A percentile compares a stretch with the other conserved stretches of the same genome.
These are phyloP conservation scores for Chymomyza caudatula DNA, from an alignment of 2,888 invertebrate species.

Conservation along the genomic window DNA sequence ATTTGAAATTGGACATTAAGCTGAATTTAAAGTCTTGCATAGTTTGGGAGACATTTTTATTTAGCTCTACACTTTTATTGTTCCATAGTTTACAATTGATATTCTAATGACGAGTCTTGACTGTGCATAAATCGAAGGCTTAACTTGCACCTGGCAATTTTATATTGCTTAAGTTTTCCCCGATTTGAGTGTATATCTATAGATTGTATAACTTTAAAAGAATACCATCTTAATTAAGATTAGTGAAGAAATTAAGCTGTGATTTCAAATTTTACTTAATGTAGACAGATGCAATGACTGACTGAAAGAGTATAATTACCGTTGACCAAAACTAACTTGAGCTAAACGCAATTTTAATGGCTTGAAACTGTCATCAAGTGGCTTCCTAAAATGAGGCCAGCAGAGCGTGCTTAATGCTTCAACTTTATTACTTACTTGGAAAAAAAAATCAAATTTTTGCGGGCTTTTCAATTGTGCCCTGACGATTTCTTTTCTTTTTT, in stretches of 20 bases:
- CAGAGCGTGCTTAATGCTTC: background rate
- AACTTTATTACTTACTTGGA: background rate
- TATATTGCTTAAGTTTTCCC: background rate
- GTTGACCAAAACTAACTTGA: conserved; percentile 7
- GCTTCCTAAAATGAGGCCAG: background rate
- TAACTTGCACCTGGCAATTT: too few species aligned
- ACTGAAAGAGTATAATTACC: background rate
- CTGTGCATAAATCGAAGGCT: too few species aligned
- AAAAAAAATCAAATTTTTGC: background rate
- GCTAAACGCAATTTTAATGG: background rate
- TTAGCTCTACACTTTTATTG: background rate
- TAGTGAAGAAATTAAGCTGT: background rate
- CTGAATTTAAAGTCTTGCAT: background rate
- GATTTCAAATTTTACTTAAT: background rate
- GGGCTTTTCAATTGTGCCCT: background rate
- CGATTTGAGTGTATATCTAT: background rate
- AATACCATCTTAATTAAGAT: background rate
- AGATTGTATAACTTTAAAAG: background rate
- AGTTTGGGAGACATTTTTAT: background rate
- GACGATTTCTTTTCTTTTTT: background rate
- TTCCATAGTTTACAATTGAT: background rate
- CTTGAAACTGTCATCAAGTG: background rate
- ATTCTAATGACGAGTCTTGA: background rate
- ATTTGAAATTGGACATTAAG: background rate
- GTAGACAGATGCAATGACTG: background rate